These are phyloP conservation scores for Ianthella basta DNA, from an alignment of 37 sponge, comb jelly and placozoan genomes.

Conservation along the genomic window DNA sequence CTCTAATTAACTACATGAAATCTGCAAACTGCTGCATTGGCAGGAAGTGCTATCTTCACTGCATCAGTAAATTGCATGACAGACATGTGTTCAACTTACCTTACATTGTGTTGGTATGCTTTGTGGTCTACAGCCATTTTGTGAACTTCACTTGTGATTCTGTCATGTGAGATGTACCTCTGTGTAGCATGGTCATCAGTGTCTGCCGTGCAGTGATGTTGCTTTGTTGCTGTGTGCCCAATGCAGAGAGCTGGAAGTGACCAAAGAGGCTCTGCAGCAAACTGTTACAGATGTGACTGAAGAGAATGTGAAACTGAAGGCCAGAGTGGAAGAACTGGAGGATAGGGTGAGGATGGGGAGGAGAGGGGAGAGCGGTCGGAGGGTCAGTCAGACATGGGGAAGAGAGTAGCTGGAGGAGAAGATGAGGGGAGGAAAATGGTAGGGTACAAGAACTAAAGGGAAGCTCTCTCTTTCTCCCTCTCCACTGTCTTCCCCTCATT, in stretches of 20 bases:
- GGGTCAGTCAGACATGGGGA: background rate
- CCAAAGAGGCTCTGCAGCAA: slow-evolving; percentile 9
- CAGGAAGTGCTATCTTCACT: too few species aligned
- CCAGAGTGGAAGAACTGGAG: slow-evolving; percentile 5
- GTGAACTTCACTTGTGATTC: too few species aligned
- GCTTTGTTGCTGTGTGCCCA: background rate
- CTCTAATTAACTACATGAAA: too few species aligned
- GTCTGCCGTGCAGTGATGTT: too few species aligned
- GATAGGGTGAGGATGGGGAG: background rate
- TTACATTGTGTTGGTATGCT: too few species aligned
- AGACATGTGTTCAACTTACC: too few species aligned
- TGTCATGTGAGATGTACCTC: too few species aligned
- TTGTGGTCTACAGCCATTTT: too few species aligned
- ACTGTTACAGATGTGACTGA: background rate
- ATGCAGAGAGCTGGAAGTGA: background rate
- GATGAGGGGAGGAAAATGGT: background rate
- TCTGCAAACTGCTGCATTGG: too few species aligned
- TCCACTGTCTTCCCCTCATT: background rate
- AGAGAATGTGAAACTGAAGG: background rate
- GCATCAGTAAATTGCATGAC: too few species aligned
- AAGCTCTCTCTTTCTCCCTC: background rate
- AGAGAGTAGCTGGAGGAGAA: background rate
- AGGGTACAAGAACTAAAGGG: background rate
- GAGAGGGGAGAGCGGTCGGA: background rate
- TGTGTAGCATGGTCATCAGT: too few species aligned